Base-by-base conservation (phyloP, 2,888 invertebrate species). In the Eristalis arbustorum region DNA sequence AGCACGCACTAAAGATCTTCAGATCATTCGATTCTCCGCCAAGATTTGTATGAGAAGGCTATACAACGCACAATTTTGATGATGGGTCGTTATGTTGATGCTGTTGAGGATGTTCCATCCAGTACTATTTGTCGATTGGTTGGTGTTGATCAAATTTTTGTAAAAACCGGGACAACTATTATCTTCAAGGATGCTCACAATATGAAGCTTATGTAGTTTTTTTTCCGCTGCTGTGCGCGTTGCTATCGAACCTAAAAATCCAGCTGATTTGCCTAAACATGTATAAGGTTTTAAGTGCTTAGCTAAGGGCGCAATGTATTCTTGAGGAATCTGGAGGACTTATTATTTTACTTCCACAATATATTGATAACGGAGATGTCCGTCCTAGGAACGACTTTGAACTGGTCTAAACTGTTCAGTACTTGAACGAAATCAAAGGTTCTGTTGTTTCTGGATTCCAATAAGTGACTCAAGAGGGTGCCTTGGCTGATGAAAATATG, bases 71-170 rank as follows among this genome's bases (percentile, higher is more conserved):
- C 99, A 85, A 98, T 99, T 93, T 95, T 99, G 91, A 99, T 99
- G 99, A 99, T 99, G 99, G 99, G 99, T 89, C 97, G 99, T 94
- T 99, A 99, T 92, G 98, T 98, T 84, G 99, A 99, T 94, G 98
- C 99, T 88, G 99, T 99, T 91, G 99, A 99, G 93, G 99, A 99
- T 94, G 99, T 99, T 88, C 99, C 99, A 84, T 98, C 96, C 89
- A 99, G 98, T 91, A 99, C 99, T 95, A 99, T 99, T 94, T 99
- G 99, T 93, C 99, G 99, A 95, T 95, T 99, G 91, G 99, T 99
- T 89, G 99, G 99, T 92, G 99, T 99, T 69, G 99, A 99, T 95
- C 99, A 99, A 94, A 99, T 98, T 94, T 95, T 99, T 92, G 97
- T 99, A 81, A 99, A 99, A 94, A 99, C 99, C 89, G 99, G 99